Percentiles rank a stretch among this genome's conserved stretches.
phyloP scores from a whole-genome alignment of 2,113 vertebrate genomes.

The Suncus etruscus region DNA sequence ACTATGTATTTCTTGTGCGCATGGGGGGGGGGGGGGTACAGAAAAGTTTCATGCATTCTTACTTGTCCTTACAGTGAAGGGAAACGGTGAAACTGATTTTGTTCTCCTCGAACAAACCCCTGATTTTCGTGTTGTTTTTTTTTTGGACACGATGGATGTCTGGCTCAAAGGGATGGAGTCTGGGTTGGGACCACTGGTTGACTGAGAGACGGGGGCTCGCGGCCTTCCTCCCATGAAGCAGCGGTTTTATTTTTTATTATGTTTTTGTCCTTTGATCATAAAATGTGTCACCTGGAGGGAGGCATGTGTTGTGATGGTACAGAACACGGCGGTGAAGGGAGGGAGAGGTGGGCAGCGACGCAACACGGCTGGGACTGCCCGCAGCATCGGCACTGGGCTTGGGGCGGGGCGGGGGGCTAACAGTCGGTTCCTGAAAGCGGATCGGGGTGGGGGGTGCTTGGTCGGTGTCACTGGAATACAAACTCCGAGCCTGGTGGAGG shows the following conservation, averaged over 20 bases:
- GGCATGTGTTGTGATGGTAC: constrained; percentile 81
- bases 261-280: constrained; percentile 72
- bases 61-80: constrained; percentile 83
- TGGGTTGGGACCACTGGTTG: constrained; percentile 69
- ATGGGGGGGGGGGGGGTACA: constrained; percentile 81
- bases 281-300: constrained; percentile 77
- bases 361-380: constrained; percentile 65
- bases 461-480: constrained; percentile 84
- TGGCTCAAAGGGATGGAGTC: constrained; percentile 83
- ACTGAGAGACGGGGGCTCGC: background rate
- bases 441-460: constrained; percentile 78
- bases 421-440: constrained; percentile 84
- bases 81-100: constrained; percentile 82
- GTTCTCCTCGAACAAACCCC: constrained; percentile 85
- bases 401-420: constrained; percentile 84
- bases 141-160: constrained; percentile 68
- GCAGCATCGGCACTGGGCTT: constrained; percentile 67
- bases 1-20: constrained; percentile 93
- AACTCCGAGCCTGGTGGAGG: constrained; percentile 86
- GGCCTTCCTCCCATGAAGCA: too few relatives aligned
- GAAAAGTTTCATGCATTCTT: constrained; percentile 82
- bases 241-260: constrained; percentile 70
- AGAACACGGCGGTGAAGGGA: constrained; percentile 85
- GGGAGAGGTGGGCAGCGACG: constrained; percentile 82
- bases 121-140: constrained; percentile 68